Percentiles rank a stretch among this genome's conserved stretches.
These are phyloP conservation scores for Ameiurus melas DNA, from an alignment of 2,113 vertebrate genomes.

Conservation along the genomic window DNA sequence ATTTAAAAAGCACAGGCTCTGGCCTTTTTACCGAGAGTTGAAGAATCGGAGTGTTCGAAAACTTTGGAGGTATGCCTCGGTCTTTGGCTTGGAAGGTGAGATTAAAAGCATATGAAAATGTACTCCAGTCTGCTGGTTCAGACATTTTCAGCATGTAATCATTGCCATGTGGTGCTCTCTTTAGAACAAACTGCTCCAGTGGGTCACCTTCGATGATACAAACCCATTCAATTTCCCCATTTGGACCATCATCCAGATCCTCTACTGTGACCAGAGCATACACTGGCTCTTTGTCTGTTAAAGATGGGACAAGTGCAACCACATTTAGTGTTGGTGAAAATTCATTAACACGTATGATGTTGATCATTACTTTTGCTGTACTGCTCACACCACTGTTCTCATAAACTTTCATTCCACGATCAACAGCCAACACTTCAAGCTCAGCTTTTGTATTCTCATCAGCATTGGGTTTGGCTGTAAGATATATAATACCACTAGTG, in stretches of 20 bases:
- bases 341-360: constrained; percentile 85
- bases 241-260: constrained; percentile 89
- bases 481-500: constrained; percentile 87
- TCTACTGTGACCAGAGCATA: constrained; percentile 85
- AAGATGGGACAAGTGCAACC: constrained; percentile 77
- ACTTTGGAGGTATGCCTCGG: constrained; percentile 84
- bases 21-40: constrained; percentile 80
- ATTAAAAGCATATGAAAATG: constrained; percentile 84
- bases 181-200: constrained; percentile 84
- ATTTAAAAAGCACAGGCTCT: constrained; percentile 69
- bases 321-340: constrained; percentile 83
- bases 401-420: constrained; percentile 93
- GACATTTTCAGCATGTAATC: constrained; percentile 86
- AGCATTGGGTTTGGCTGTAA: constrained; percentile 82
- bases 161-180: constrained; percentile 81
- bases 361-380: constrained; percentile 86
- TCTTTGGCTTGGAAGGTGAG: constrained; percentile 95
- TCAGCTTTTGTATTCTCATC: constrained; percentile 83
- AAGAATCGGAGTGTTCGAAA: constrained; percentile 81
- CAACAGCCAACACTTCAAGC: constrained; percentile 90
- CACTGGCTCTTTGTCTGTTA: constrained; percentile 78
- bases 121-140: constrained; percentile 81
- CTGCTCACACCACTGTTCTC: constrained; percentile 91
- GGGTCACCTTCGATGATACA: constrained; percentile 89
- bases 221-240: constrained; percentile 92